Base-by-base conservation (phyloP, 2,797 vertebrate species). In the Poecilia gillii region DNA sequence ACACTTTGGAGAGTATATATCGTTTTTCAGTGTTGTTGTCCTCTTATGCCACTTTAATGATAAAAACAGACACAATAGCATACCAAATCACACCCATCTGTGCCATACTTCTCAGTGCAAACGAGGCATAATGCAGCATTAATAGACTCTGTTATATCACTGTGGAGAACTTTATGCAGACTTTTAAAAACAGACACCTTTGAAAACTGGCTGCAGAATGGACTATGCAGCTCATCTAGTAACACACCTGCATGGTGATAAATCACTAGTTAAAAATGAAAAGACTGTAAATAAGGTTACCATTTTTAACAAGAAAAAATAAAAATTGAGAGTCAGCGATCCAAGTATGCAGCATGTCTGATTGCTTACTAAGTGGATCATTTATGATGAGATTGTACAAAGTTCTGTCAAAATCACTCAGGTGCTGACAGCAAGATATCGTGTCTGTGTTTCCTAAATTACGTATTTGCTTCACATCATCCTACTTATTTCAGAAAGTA, bases 401-500 rank as follows among this genome's bases (percentile, higher is more conserved):
- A 73, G 77, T 80, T 8, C 64, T 73, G 73, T 83, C 46, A 74
- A 64, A 68, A 68, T 64, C 20, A 36, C 9, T 59, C 13, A 47
- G n/a, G 70, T 13, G 55, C 43, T 36, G 39, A 70, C 70, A 62
- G 43, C 28, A 43, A 72, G 51, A 78, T 28, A 64, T 18, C 59
- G 3, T 64, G 23, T 49, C 36, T 45, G 57, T 4, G 6, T 13
- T 51, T 46, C 13, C 36, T 16, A 64, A 64, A 49, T 62, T 73
- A 49, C 62, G 39, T 23, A 1, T 79, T 64, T 39, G 64, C 59
- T 73, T 46, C 45, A 0, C 45, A 73, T 73, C 57, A 45, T 12
- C 31, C 14, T 1, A 59, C 6, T 55, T 59, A 41, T 59, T 31
- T 0, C 20, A 2, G 39, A 31, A 46, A 23, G n/a, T 72, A 31